Evolutionary conservation across 1,140 invertebrate genomes (phyloP), one percentile per base, ranked within the genome.

Genomic region (Drosophila pachea): DNA sequence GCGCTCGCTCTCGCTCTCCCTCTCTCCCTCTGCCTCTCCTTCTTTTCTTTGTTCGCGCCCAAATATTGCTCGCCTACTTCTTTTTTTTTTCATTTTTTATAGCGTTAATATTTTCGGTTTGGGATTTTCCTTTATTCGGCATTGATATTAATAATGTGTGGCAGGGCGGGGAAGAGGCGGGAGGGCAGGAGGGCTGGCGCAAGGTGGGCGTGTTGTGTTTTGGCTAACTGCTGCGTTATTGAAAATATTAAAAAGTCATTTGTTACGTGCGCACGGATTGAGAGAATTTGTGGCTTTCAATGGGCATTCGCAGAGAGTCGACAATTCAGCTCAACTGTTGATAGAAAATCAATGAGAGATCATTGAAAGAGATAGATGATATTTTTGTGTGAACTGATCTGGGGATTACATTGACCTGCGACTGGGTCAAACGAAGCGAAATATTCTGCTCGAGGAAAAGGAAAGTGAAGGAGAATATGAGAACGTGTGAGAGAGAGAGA

Each of bases 181-280:
- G 22, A 22, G 22, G 22, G 22, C 22, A 22, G 22, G 22, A 52
- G 40, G 49, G 36, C 40, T 48, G 49, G 61, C 16, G 59, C 38
- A 45, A 73, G 72, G 73, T 74, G 81, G 81, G 81, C 76, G 81
- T 86, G 60, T 53, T 65, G 48, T 82, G 74, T 86, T 86, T 78
- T 70, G 68, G 59, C 56, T 68, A 62, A 77, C 54, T 60, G 78
- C 52, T 60, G 64, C 56, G 45, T 79, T 81, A 84, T 87, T 83
- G 84, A 87, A 87, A 84, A 87, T 78, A 87, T 87, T 87, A 87
- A 87, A 87, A 81, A 73, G 60, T 67, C 78, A 87, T 87, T 87
- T 81, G 65, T 87, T 74, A 76, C 59, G 49, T 42, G 50, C 43
- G 22, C 53, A 47, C 52, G 48, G 55, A 58, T 38, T 14, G 14